These are phyloP conservation scores for Sogatella furcifera DNA, from an alignment of 1,140 invertebrate genomes.

Conservation along the genomic window DNA sequence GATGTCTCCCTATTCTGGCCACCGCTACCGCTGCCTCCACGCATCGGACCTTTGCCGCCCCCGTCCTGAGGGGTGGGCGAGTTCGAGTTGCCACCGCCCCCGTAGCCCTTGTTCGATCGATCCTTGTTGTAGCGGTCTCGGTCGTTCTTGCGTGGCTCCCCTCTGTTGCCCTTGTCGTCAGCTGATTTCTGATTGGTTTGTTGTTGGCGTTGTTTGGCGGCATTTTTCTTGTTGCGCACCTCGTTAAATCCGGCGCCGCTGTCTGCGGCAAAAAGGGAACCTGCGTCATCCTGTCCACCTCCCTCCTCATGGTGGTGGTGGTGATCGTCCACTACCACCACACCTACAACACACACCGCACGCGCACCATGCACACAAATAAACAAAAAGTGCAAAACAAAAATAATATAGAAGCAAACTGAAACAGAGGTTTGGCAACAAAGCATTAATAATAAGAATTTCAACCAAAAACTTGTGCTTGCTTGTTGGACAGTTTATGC, in stretches of 20 bases:
- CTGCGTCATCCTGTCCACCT: constrained; percentile 32
- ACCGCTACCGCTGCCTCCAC: not conserved
- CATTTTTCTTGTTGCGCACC: constrained; percentile 69
- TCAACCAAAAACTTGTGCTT: too few species aligned
- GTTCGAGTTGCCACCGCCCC: not conserved
- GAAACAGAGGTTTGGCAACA: too few species aligned
- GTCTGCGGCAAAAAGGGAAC: constrained; percentile 27
- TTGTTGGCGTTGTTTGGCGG: constrained; percentile 44
- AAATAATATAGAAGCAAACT: too few species aligned
- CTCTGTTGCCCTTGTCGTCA: constrained; percentile 21
- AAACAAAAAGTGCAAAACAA: constrained; percentile 4
- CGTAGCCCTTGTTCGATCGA: not conserved
- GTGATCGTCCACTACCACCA: constrained; percentile 44
- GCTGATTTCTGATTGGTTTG: constrained; percentile 27
- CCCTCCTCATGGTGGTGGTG: constrained; percentile 36
- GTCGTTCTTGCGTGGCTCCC: not conserved
- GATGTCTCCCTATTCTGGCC: not conserved
- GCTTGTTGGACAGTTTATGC: too few species aligned
- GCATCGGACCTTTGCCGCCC: not conserved
- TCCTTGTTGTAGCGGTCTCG: not conserved
- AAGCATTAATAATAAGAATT: too few species aligned
- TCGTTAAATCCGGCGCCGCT: constrained; percentile 80
- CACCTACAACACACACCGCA: constrained; percentile 34
- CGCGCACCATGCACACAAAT: constrained; percentile 14
- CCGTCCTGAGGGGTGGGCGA: not conserved